phyloP scores from a whole-genome alignment of 2,797 vertebrate genomes.

The Bucorvus abyssinicus region DNA sequence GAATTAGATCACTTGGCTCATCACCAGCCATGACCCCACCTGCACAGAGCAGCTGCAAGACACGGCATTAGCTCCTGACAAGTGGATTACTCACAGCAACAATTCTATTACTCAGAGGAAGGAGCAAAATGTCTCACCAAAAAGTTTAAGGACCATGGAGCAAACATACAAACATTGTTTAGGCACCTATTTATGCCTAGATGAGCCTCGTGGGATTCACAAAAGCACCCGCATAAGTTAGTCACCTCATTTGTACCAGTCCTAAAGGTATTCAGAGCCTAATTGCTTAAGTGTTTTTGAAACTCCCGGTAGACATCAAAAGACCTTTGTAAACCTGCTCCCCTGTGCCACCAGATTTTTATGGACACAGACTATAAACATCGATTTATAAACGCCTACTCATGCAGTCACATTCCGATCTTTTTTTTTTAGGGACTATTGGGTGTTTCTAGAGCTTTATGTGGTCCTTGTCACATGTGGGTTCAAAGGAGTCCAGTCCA shows the following conservation, averaged over 20 bases:
- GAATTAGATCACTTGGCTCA: neutral
- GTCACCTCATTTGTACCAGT: slow-evolving; percentile 45
- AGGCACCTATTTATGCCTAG: slow-evolving; percentile 30
- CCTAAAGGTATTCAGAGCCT: slow-evolving; percentile 25
- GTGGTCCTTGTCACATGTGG: neutral
- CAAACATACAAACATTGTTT: slow-evolving; percentile 42
- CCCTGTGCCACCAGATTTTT: neutral
- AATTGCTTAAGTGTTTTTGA: slow-evolving; percentile 52
- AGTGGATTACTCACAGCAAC: slow-evolving; percentile 44
- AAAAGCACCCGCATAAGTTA: slow-evolving; percentile 44
- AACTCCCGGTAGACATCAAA: neutral
- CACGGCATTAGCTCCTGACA: neutral
- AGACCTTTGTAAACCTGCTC: slow-evolving; percentile 57
- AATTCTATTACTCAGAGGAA: slow-evolving; percentile 54
- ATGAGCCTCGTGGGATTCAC: slow-evolving; percentile 51
- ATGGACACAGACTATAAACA: slow-evolving; percentile 4
- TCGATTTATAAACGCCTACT: neutral
- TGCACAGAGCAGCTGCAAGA: slow-evolving; percentile 13
- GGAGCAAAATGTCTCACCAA: slow-evolving; percentile 24
- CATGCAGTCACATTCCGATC: neutral
- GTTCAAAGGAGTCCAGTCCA: neutral
- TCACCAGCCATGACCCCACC: slow-evolving; percentile 32
- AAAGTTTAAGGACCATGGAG: slow-evolving; percentile 19
- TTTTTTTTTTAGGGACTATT: neutral
- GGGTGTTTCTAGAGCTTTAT: neutral